These are phyloP conservation scores for Chrysogorgia sp. DNA, from an alignment of 92 coral and sea anemone species.

Conservation along the genomic window DNA sequence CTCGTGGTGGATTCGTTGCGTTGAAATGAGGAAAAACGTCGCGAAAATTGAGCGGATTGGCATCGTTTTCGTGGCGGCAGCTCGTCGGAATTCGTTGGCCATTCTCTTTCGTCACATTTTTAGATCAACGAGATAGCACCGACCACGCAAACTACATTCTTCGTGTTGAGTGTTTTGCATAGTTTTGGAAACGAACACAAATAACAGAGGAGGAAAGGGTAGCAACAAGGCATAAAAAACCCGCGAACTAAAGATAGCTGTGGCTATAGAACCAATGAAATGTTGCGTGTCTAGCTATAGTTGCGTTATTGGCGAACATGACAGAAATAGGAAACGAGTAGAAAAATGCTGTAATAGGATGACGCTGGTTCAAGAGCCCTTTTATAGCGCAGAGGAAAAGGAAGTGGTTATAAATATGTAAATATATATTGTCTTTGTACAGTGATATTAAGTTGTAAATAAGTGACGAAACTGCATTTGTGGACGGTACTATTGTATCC, in stretches of 20 bases:
- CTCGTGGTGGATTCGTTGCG: too few relatives aligned
- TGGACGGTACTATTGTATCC: too few relatives aligned
- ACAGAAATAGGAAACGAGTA: neutral
- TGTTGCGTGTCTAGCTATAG: too few relatives aligned
- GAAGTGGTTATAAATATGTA: conserved; percentile 36
- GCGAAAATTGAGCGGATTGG: neutral
- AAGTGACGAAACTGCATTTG: conserved; percentile 12
- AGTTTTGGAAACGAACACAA: neutral
- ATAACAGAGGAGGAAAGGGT: neutral
- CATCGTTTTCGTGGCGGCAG: neutral
- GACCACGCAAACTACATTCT: conserved; percentile 32
- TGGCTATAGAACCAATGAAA: too few relatives aligned
- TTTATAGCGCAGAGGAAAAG: too few relatives aligned
- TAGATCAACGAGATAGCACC: neutral
- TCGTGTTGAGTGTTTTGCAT: neutral
- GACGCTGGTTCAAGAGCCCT: too few relatives aligned
- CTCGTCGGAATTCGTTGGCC: neutral
- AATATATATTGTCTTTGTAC: conserved; percentile 6
- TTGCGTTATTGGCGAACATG: too few relatives aligned
- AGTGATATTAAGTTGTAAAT: neutral
- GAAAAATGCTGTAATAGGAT: neutral
- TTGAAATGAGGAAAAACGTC: neutral
- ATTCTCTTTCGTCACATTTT: neutral
- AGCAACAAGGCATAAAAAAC: neutral
- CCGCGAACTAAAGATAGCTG: too few relatives aligned